Evolutionary conservation across 2,113 vertebrate genomes (phyloP).

Genomic region (Pelusios castaneus): DNA sequence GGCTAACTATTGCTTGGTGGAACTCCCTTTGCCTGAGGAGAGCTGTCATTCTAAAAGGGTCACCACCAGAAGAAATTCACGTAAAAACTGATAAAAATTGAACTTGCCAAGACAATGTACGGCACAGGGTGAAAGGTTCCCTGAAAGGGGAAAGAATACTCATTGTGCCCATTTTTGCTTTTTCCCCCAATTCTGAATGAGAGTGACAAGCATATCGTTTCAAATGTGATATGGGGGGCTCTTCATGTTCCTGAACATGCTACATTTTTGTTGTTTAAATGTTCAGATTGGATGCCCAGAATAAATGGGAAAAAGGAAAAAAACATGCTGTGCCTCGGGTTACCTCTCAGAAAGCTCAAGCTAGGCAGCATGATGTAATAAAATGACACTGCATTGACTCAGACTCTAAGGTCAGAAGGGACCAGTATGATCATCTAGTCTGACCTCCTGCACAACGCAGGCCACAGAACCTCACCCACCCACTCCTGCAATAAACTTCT

Average conservation of each 20-base stretch:
- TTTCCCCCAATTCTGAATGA: background rate
- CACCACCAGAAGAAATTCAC: background rate
- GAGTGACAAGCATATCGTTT: background rate
- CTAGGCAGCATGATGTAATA: background rate
- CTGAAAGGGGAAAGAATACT: background rate
- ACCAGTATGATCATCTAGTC: too few relatives aligned
- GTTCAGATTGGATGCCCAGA: background rate
- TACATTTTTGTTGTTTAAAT: background rate
- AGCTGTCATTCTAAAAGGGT: background rate
- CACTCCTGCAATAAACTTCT: too few relatives aligned
- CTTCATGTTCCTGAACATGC: background rate
- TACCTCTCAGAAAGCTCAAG: background rate
- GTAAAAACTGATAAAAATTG: background rate
- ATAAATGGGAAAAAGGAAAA: background rate
- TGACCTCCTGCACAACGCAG: too few relatives aligned
- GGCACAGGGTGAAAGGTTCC: background rate
- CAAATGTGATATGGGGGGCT: background rate
- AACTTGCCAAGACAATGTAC: background rate
- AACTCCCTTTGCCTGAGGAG: background rate
- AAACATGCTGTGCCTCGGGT: background rate
- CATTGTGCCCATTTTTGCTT: background rate
- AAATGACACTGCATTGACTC: rapidly evolving
- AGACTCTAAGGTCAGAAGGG: too few relatives aligned
- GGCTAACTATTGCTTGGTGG: background rate
- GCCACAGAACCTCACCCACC: too few relatives aligned